phyloP scores from a whole-genome alignment of 2,888 invertebrate genomes.

The Dynastes tityus region DNA sequence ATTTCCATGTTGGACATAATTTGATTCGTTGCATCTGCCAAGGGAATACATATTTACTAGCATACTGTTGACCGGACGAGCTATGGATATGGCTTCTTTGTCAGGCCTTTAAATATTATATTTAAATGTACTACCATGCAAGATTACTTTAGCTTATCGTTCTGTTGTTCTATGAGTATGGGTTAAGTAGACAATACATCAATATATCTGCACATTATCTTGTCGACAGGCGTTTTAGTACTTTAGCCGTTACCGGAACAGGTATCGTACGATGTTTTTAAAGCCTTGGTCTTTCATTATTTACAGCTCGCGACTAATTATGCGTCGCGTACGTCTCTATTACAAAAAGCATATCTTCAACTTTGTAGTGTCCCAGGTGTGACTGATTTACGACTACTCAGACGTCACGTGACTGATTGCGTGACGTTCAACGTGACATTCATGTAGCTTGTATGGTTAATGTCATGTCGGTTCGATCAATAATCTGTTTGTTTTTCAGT shows the following conservation, averaged over 20 bases:
- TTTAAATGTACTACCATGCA: too few species aligned
- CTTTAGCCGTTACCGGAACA: too few species aligned
- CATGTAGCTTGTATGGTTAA: constrained; percentile 48
- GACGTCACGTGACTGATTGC: constrained; percentile 63
- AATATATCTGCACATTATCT: too few species aligned
- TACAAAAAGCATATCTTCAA: constrained; percentile 64
- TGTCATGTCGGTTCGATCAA: constrained; percentile 30
- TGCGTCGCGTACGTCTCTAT: constrained; percentile 68
- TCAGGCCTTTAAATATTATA: too few species aligned
- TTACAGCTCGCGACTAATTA: constrained; percentile 61
- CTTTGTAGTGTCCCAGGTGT: constrained; percentile 68
- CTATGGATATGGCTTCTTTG: too few species aligned
- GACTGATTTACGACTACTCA: constrained; percentile 67
- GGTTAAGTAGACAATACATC: too few species aligned
- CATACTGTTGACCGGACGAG: too few species aligned
- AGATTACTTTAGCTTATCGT: too few species aligned
- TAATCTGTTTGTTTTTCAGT: constrained; percentile 8
- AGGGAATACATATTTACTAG: not conserved
- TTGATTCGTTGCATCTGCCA: constrained; percentile 27
- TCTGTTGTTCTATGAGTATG: too few species aligned
- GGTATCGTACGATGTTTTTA: constrained; percentile 53
- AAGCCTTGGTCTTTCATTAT: too few species aligned
- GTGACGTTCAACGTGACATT: constrained; percentile 60
- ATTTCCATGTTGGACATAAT: not conserved
- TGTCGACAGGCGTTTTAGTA: too few species aligned